Conservation (phyloP, 2,797 vertebrate species). For the Heterohyrax brucei region DNA sequence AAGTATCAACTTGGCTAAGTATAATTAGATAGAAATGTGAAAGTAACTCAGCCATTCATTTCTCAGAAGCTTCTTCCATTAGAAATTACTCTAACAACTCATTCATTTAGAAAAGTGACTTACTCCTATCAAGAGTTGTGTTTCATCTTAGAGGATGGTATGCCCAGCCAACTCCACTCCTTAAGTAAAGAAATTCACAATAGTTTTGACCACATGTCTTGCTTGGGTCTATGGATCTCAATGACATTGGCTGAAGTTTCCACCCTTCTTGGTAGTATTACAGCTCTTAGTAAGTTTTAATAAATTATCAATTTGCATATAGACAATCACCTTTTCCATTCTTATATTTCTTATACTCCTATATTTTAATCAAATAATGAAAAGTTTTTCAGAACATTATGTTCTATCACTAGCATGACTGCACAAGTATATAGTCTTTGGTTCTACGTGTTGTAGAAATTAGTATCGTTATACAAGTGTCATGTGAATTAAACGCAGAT, state of each 20-base stretch:
- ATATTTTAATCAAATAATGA: conserved; percentile 7
- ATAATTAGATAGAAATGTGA: background rate
- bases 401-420: conserved; percentile 24
- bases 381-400: conserved; percentile 12
- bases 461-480: background rate
- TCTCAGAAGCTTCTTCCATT: conserved; percentile 26
- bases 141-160: conserved; percentile 6
- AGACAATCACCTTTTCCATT: background rate
- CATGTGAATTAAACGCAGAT: conserved; percentile 39
- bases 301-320: background rate
- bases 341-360: background rate
- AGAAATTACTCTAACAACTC: conserved; percentile 54
- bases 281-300: background rate
- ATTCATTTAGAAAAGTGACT: conserved; percentile 34
- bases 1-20: background rate
- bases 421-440: background rate
- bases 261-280: background rate
- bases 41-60: conserved; percentile 8
- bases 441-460: background rate
- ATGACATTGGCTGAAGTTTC: background rate
- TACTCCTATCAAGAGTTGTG: conserved; percentile 13
- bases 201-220: background rate
- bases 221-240: conserved; percentile 17
- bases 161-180: background rate
- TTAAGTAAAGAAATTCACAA: background rate